Percentiles rank a stretch among this genome's conserved stretches.
These are phyloP conservation scores for Conger conger DNA, from an alignment of 2,113 vertebrate genomes.

Conservation along the genomic window DNA sequence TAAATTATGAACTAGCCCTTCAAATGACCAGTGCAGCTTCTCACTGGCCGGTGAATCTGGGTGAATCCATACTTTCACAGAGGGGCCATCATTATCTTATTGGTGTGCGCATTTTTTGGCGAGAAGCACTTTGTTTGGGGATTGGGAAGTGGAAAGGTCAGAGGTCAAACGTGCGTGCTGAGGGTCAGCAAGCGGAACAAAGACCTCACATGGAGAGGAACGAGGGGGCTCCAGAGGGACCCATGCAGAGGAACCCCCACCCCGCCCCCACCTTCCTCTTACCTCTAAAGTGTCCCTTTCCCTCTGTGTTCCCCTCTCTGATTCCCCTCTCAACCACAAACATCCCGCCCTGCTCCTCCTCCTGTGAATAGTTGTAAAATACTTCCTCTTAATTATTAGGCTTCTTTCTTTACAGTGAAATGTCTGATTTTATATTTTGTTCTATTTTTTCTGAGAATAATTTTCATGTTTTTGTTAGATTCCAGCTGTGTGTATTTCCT, in stretches of 20 bases:
- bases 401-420: neutral
- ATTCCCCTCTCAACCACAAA: neutral
- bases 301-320: neutral
- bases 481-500: neutral
- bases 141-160: slow-evolving; percentile 71
- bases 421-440: neutral
- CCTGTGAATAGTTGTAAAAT: neutral
- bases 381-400: neutral
- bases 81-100: slow-evolving; percentile 61
- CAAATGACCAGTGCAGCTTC: slow-evolving; percentile 46
- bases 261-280: neutral
- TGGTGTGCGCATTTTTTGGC: slow-evolving; percentile 51
- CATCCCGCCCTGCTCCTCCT: neutral
- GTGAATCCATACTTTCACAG: slow-evolving; percentile 57
- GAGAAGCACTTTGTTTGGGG: slow-evolving; percentile 66
- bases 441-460: neutral
- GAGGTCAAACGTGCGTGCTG: slow-evolving; percentile 75
- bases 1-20: slow-evolving; percentile 19
- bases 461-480: neutral
- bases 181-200: slow-evolving; percentile 78
- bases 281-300: neutral
- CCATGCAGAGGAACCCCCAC: slow-evolving; percentile 49
- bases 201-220: slow-evolving; percentile 51
- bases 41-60: slow-evolving; percentile 40
- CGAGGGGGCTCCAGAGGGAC: slow-evolving; percentile 58